Conservation (phyloP, 1,140 invertebrate species). For the Octopus bimaculoides region DNA sequence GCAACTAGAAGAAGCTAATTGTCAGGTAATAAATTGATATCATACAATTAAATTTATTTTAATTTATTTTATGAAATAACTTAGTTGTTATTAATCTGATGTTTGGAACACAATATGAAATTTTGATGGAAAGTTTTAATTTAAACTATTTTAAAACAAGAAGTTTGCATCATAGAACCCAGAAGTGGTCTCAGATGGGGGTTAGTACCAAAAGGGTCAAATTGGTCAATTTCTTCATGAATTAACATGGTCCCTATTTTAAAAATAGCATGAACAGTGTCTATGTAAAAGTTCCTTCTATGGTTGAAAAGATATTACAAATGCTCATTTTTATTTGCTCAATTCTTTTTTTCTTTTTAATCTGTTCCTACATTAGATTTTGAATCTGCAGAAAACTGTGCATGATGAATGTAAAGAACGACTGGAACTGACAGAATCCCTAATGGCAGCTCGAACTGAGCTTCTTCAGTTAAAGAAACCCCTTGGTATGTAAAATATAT, state of each 20-base stretch:
- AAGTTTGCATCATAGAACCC: no score
- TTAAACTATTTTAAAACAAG: no score
- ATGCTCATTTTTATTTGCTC: neutral
- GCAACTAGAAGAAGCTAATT: neutral
- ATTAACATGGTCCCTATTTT: no score
- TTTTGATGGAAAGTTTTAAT: no score
- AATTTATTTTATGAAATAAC: no score
- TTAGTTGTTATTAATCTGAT: no score
- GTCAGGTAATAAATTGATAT: neutral
- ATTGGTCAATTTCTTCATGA: no score
- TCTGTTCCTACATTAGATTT: conserved; percentile 26
- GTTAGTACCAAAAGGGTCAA: no score
- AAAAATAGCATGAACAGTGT: no score
- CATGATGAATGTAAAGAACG: conserved; percentile 54
- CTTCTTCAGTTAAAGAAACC: conserved; percentile 48
- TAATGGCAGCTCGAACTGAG: conserved; percentile 48
- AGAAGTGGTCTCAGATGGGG: no score
- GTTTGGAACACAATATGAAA: no score
- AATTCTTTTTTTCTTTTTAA: neutral
- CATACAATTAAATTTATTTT: no score
- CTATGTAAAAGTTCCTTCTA: neutral
- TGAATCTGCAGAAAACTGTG: conserved; percentile 52
- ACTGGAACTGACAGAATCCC: conserved; percentile 52
- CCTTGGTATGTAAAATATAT: conserved; percentile 29
- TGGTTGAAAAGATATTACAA: neutral